Conservation (phyloP, 2,113 vertebrate species). For the Callopanchax toddi region DNA sequence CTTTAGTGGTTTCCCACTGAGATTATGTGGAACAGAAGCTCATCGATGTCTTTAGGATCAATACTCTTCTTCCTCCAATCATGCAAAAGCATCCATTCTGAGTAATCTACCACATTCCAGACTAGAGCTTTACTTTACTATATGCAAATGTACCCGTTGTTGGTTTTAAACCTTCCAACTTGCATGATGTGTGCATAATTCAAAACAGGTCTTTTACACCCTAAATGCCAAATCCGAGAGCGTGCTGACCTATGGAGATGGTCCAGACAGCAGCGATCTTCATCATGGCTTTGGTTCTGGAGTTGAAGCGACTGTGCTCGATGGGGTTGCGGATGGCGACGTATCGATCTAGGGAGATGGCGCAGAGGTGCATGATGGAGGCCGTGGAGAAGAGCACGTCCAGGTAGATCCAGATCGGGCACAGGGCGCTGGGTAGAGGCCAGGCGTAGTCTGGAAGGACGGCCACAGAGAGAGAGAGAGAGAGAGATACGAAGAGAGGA, state of each 20-base stretch:
- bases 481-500: no score
- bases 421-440: conserved; percentile 92
- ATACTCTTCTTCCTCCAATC: neutral
- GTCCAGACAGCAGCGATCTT: conserved; percentile 99
- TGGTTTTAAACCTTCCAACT: no score
- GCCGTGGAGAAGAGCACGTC: conserved; percentile 98
- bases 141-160: neutral
- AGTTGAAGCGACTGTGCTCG: conserved; percentile 99
- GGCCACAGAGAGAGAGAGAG: neutral
- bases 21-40: neutral
- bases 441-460: conserved; percentile 88
- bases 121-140: neutral
- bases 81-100: neutral
- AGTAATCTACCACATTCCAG: neutral
- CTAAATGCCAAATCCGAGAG: neutral
- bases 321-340: conserved; percentile 98
- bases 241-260: conserved; percentile 91
- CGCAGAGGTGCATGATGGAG: conserved; percentile 99
- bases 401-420: conserved; percentile 98
- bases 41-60: neutral
- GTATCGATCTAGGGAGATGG: conserved; percentile 98
- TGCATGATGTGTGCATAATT: no score
- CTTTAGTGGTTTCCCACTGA: neutral
- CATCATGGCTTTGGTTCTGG: conserved; percentile 98
- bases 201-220: neutral